Evolutionary conservation across 2,888 invertebrate genomes (phyloP), one percentile per base, ranked within the genome.

Genomic region (Calephelis perditalis): DNA sequence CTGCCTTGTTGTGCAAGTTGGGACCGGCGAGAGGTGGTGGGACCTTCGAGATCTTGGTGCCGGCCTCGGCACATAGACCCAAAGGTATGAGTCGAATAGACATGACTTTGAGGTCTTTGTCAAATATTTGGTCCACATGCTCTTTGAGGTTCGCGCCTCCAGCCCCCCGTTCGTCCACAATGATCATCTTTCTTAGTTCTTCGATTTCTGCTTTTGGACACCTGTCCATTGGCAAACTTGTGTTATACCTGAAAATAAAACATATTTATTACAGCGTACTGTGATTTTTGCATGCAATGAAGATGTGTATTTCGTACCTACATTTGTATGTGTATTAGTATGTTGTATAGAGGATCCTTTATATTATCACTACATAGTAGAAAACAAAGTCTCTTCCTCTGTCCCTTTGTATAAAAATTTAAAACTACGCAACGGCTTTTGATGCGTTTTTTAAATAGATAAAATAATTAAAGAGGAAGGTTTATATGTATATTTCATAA

Each of bases 121-220:
- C 93, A 92, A 96, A 94, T 9, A 93, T 87, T 52, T 91, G 89
- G 60, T 94, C 92, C 7, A 95, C 94, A 66, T 92, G 86, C 56
- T 92, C 92, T 61, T 78, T 84, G 37, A 91, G 76, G 1, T 85
- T 85, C 57, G 84, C 73, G 55, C 78, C 81, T 54, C 68, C 70
- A 0, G 82, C 66, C 7, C 81, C 82, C 8, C 80, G 72, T 67
- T 95, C 95, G 69, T 93, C 92, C 63, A 93, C 93, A 37, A 95
- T 93, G 65, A 96, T 92, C 71, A 95, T 92, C 60, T 92, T 92
- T 62, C 96, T 92, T 0, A 97, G 85, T 59, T 92, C 91, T 10
- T 93, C 93, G 64, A 98, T 95, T 72, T 96, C 95, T 55, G 93
- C 92, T 67, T 95, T 92, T 0, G 97, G 96, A 80, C 98, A 98